Evolutionary conservation across 2,888 invertebrate species (phyloP).

Genomic region (Willowsia nigromaculata): DNA sequence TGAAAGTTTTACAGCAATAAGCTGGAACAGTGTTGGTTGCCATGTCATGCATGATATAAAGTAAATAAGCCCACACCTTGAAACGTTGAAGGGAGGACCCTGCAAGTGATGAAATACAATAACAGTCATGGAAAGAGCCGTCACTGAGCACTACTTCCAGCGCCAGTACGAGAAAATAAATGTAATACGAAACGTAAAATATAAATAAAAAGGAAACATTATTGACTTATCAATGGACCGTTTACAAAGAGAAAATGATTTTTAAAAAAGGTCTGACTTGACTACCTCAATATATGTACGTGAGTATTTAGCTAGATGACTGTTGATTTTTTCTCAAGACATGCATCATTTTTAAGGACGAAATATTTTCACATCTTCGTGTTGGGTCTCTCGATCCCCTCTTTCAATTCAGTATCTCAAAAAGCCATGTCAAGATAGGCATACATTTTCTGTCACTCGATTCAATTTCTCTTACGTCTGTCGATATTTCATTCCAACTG

Average conservation of each 20-base stretch:
- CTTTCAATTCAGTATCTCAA: not conserved
- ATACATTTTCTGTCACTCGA: too few species aligned
- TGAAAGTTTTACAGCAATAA: not conserved
- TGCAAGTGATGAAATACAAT: constrained; percentile 33
- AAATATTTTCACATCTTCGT: not conserved
- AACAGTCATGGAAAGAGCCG: not conserved
- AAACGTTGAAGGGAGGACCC: constrained; percentile 1
- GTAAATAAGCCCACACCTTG: constrained; percentile 37
- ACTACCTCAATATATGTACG: not conserved
- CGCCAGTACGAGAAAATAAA: not conserved
- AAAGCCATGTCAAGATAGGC: too few species aligned
- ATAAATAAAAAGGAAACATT: not conserved
- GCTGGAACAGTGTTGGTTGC: not conserved
- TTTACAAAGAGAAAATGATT: not conserved
- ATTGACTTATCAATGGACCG: constrained; percentile 26
- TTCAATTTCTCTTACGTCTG: too few species aligned
- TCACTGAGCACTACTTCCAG: not conserved
- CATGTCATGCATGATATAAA: constrained; percentile 31
- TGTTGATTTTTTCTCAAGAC: not conserved
- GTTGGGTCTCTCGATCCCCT: not conserved
- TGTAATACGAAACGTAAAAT: constrained; percentile 11
- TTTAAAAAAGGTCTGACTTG: not conserved
- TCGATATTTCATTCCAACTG: too few species aligned
- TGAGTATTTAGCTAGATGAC: constrained; percentile 7
- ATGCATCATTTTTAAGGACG: not conserved